These are phyloP conservation scores for Bradypodion ventrale DNA, from an alignment of 2,797 vertebrate species.

Conservation along the genomic window DNA sequence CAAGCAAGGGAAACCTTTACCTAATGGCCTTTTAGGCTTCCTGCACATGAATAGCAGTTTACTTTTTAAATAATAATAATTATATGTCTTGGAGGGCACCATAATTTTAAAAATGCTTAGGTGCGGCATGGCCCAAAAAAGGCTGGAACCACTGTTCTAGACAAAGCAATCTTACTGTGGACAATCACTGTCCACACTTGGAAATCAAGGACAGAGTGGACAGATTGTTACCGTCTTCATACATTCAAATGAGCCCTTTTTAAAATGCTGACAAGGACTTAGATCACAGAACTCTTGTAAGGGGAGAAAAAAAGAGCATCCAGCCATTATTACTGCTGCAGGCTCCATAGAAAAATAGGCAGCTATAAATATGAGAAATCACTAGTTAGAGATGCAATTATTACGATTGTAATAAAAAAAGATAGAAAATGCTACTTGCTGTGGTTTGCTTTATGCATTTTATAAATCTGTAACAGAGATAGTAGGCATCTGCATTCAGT, in stretches of 20 bases:
- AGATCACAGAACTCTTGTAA: not conserved
- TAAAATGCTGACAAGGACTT: not conserved
- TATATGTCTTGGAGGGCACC: too few species aligned
- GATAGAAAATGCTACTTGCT: not conserved
- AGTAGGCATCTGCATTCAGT: not conserved
- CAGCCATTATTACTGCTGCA: not conserved
- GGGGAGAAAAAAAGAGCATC: not conserved
- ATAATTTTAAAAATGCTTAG: too few species aligned
- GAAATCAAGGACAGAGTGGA: too few species aligned
- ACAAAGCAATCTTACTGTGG: too few species aligned
- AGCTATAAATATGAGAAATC: not conserved
- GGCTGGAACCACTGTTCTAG: too few species aligned
- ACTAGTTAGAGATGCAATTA: not conserved
- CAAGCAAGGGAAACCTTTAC: too few species aligned
- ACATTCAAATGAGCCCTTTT: not conserved
- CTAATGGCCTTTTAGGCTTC: too few species aligned
- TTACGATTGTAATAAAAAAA: not conserved
- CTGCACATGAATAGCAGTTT: too few species aligned
- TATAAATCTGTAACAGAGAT: not conserved
- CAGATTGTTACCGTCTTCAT: too few species aligned
- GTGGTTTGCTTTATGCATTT: not conserved
- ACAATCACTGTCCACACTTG: too few species aligned
- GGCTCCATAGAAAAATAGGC: not conserved
- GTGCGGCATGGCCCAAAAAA: too few species aligned
- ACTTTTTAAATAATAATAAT: too few species aligned